Conservation (phyloP, 2,113 vertebrate species). For the Corythornis cristatus region DNA sequence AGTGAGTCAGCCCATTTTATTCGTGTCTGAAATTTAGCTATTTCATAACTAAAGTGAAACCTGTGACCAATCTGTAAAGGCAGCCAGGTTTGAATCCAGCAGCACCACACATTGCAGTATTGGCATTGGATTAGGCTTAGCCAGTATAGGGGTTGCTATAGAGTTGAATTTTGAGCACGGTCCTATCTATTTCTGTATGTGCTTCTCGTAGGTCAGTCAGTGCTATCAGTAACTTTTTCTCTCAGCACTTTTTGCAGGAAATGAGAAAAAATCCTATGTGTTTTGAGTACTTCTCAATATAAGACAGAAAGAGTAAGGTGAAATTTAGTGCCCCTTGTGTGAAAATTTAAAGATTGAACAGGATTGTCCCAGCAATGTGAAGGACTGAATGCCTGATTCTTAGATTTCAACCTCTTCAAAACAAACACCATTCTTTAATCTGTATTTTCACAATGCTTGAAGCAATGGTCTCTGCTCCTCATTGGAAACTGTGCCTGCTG, state of each 20-base stretch:
- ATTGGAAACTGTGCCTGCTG: neutral
- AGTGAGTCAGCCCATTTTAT: neutral
- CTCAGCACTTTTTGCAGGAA: neutral
- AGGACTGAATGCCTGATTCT: neutral
- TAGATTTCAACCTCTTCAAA: neutral
- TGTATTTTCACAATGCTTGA: neutral
- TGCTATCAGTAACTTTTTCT: neutral
- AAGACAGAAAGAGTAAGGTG: neutral
- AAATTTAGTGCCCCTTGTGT: neutral
- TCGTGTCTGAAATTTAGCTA: neutral
- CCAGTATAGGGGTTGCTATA: neutral
- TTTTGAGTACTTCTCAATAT: neutral
- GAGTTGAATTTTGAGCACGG: neutral
- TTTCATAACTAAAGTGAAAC: conserved; percentile 5
- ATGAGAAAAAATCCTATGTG: neutral
- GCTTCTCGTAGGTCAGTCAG: neutral
- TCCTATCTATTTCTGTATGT: neutral
- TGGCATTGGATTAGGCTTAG: neutral
- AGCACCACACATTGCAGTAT: neutral
- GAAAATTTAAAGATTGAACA: neutral
- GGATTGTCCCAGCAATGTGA: neutral
- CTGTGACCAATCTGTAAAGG: neutral
- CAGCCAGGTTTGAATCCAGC: neutral
- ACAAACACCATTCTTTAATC: neutral
- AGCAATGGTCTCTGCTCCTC: neutral